Evolutionary conservation across 2,113 vertebrate genomes (phyloP), one percentile per base, ranked within the genome.

Genomic region (Sapayoa aenigma): DNA sequence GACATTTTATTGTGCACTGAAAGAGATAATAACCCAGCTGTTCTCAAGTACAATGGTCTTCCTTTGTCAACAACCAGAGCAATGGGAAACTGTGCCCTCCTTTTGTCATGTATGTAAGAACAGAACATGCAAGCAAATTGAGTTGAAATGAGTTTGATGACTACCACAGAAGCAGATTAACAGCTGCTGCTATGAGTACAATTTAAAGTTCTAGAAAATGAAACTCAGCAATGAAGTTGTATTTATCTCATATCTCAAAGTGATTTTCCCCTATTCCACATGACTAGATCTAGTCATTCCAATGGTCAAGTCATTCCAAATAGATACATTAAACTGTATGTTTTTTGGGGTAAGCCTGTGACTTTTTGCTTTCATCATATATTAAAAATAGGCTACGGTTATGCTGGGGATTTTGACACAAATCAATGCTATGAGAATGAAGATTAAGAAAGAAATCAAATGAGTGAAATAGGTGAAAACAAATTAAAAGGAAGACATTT

Each of bases 11-110:
- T 77, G 37, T 80, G 59, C 25, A n/a, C 33, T 63, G 79, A 74
- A 74, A 92, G 46, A 76, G 67, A 90, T 53, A 91, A 76, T 93
- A 85, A 80, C 80, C 93, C 85, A 92, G 67, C 68, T 92, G 82
- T 94, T 96, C 79, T 80, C 50, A 84, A 89, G 59, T 49, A 83
- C 67, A 94, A 66, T 33, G 31, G 56, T 46, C 30, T 93, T 93
- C 50, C 79, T 84, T 74, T 90, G 76, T 88, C 83, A 92, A 86
- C 83, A 90, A 50, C 59, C 14, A 86, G 46, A 84, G 75, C 46
- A 80, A 65, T 14, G 59, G 37, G 72, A 94, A 92, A 86, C 63
- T 75, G 31, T 84, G 59, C 68, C 27, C 59, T 94, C 72, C 67
- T 86, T 96, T 92, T 90, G 59, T 83, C 92, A 84, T 0, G 0